Evolutionary conservation across 1,140 invertebrate genomes (phyloP), one percentile per base, ranked within the genome.

Genomic region (Conus ventricosus): DNA sequence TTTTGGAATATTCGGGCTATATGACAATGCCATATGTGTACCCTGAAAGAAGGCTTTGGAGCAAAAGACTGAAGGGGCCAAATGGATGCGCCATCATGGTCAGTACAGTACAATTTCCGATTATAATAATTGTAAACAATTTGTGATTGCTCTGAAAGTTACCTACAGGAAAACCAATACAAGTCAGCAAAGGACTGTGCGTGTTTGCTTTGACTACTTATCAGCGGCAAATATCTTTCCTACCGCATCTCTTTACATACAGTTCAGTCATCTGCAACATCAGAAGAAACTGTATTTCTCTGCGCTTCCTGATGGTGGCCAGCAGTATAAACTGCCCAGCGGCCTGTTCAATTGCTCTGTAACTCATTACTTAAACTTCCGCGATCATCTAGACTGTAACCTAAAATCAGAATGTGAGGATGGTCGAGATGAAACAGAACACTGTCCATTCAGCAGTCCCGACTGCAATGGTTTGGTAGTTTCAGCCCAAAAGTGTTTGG

Each of bases 401-500:
- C 84, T 71, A 60, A 55, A 85, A 27, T 17, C 60, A 27, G 60
- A 85, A 60, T 85, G 84, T 53, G 6, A 85, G 7, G 84, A 55
- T 39, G 84, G 55, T 17, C 23, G 55, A n/a, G 84, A 85, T 15
- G 84, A 85, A 71, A 57, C 17, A 20, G n/a, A 54, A 53, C 84
- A 85, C 84, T 85, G 84, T 85, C 84, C 84, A 57, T 85, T 67
- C 84, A 85, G 84, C 63, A 85, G 84, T 53, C n/a, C 84, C 6
- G 23, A 23, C 25, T 85, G 84, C 39, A 5, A 8, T 13, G 84
- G 84, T 57, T 13, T 51, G n/a, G 84, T 85, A 17, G 60, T 60
- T 5, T 78, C 76, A 78, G 8, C 7, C 76, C 10, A 78, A n/a
- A 78, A 51, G 57, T 27, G 67, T 71, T 71, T 23, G 6, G 20